Conservation (phyloP, 2,797 vertebrate genomes). For the Silurus aristotelis region DNA sequence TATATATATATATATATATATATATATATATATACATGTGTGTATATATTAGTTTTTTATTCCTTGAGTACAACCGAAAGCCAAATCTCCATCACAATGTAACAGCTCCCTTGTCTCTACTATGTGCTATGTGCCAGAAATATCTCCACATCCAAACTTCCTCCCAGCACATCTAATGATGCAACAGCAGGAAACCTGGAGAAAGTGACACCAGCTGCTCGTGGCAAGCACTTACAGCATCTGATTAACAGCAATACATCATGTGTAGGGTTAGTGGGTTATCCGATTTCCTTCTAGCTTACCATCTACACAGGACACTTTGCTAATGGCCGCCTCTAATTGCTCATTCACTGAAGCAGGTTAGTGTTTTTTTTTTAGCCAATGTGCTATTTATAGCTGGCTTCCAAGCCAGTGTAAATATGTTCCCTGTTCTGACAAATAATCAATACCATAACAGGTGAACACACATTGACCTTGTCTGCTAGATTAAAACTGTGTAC, state of each 20-base stretch:
- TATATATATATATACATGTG: neutral
- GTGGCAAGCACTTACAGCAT: slow-evolving; percentile 42
- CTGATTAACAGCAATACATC: slow-evolving; percentile 47
- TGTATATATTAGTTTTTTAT: neutral
- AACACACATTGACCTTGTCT: slow-evolving; percentile 63
- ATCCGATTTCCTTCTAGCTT: slow-evolving; percentile 39
- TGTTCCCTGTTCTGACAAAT: slow-evolving; percentile 54
- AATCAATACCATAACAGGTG: slow-evolving; percentile 64
- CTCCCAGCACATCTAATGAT: slow-evolving; percentile 45
- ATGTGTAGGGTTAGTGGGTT: slow-evolving; percentile 40
- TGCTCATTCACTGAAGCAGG: slow-evolving; percentile 27
- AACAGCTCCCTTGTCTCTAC: slow-evolving; percentile 24
- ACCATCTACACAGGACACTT: slow-evolving; percentile 35
- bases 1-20: too few relatives aligned
- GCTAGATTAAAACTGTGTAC: slow-evolving; percentile 60
- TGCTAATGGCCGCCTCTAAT: slow-evolving; percentile 51
- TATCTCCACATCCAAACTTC: slow-evolving; percentile 45
- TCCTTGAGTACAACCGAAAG: neutral
- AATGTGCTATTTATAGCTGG: slow-evolving; percentile 37
- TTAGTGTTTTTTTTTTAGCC: slow-evolving; percentile 17
- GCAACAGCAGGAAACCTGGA: slow-evolving; percentile 45
- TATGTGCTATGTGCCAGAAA: slow-evolving; percentile 40
- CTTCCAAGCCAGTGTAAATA: slow-evolving; percentile 39
- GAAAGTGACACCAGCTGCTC: slow-evolving; percentile 48
- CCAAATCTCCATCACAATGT: slow-evolving; percentile 10